Evolutionary conservation across 2,797 vertebrate species (phyloP).

Genomic region (Sylvia borin): DNA sequence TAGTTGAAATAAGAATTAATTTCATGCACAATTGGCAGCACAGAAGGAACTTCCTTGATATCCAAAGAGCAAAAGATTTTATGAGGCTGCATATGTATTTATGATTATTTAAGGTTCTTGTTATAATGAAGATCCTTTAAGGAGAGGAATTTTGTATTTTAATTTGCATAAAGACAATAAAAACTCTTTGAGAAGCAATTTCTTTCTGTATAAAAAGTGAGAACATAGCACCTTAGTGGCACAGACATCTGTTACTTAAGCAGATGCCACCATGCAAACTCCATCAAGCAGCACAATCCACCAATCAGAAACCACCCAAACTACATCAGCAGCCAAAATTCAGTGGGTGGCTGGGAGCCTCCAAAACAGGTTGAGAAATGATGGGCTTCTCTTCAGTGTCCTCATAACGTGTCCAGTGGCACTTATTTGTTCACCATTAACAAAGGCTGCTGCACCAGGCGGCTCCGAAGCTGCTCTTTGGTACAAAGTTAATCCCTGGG

Average conservation of each 20-base stretch:
- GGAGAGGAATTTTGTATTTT: conserved; percentile 69
- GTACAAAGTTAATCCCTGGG: neutral
- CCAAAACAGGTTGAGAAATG: conserved; percentile 33
- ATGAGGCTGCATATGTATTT: conserved; percentile 69
- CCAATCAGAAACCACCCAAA: conserved; percentile 64
- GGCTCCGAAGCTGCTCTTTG: neutral
- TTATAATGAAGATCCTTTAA: conserved; percentile 73
- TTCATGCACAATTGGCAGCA: conserved; percentile 75
- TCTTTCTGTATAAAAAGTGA: conserved; percentile 77
- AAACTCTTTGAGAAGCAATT: conserved; percentile 77
- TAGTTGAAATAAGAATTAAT: conserved; percentile 74
- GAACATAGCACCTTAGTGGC: conserved; percentile 81
- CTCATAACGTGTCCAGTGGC: conserved; percentile 6
- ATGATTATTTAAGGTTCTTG: conserved; percentile 72
- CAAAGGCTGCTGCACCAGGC: neutral
- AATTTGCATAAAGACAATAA: conserved; percentile 82
- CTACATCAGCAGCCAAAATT: conserved; percentile 60
- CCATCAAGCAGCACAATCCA: conserved; percentile 63
- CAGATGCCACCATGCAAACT: conserved; percentile 75
- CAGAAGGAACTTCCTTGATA: conserved; percentile 71
- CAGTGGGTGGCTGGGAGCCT: conserved; percentile 44
- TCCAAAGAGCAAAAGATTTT: conserved; percentile 62
- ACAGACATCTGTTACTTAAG: conserved; percentile 81
- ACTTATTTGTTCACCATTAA: neutral
- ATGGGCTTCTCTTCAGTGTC: conserved; percentile 35